A percentile compares a stretch with the other conserved stretches of the same genome.
Conservation (phyloP, 2,797 vertebrate species). For the Hipposideros larvatus region DNA sequence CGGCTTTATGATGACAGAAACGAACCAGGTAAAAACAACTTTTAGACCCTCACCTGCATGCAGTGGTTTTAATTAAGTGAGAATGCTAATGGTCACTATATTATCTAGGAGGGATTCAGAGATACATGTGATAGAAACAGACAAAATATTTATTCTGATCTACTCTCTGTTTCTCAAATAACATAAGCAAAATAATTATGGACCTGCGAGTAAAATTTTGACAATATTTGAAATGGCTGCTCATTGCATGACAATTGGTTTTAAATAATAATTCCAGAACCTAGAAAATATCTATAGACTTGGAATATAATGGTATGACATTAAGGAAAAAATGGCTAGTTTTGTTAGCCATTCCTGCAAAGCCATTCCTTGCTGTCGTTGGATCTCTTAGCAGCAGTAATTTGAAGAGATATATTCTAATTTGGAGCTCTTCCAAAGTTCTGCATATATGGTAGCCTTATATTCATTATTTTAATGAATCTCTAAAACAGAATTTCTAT, state of each 20-base stretch:
- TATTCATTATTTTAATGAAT: background rate
- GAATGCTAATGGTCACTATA: background rate
- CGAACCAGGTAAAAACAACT: slow-evolving; percentile 91
- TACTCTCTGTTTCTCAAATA: background rate
- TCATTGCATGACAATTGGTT: background rate
- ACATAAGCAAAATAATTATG: background rate
- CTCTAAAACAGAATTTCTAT: background rate
- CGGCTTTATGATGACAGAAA: slow-evolving; percentile 93
- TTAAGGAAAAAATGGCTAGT: background rate
- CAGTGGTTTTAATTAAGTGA: background rate
- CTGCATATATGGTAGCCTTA: background rate
- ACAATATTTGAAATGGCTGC: background rate
- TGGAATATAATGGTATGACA: background rate
- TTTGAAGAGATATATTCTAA: background rate
- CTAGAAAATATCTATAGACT: background rate
- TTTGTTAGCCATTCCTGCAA: background rate
- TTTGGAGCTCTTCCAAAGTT: background rate
- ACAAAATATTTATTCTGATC: background rate
- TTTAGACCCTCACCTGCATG: background rate
- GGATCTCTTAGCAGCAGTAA: background rate
- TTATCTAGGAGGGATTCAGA: background rate
- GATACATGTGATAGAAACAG: background rate
- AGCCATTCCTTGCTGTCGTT: background rate
- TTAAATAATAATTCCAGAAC: slow-evolving; percentile 20
- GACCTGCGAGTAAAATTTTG: background rate